Percentiles rank a stretch among this genome's conserved stretches.
These are phyloP conservation scores for Mola mola DNA, from an alignment of 2,113 vertebrate species.

Conservation along the genomic window DNA sequence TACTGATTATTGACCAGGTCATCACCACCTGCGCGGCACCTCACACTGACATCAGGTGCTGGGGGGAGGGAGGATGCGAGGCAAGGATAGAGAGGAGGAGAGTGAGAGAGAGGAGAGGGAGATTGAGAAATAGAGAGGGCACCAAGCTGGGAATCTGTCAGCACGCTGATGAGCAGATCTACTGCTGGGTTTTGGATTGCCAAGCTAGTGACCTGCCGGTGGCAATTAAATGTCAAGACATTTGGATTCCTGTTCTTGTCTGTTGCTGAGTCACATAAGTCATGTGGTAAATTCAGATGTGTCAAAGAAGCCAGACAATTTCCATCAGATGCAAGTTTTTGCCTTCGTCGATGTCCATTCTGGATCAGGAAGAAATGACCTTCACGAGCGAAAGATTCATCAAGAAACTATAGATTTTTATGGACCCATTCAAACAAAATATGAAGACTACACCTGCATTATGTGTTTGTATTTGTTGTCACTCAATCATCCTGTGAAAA, in stretches of 20 bases:
- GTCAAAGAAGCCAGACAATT: conserved; percentile 54
- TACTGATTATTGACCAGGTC: conserved; percentile 77
- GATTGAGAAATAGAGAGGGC: conserved; percentile 29
- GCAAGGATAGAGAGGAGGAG: conserved; percentile 28
- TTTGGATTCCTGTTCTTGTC: conserved; percentile 76
- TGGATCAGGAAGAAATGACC: conserved; percentile 14
- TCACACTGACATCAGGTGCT: conserved; percentile 66
- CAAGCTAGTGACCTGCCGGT: conserved; percentile 74
- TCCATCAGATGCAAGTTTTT: conserved; percentile 6
- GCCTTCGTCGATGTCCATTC: too few species aligned
- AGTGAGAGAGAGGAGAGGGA: conserved; percentile 22
- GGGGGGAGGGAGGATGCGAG: conserved; percentile 29
- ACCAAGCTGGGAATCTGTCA: conserved; percentile 68
- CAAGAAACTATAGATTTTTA: too few species aligned
- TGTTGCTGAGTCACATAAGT: conserved; percentile 71
- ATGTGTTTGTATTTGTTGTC: too few species aligned
- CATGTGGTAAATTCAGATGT: conserved; percentile 63
- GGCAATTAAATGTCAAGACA: conserved; percentile 81
- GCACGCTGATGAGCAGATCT: conserved; percentile 69
- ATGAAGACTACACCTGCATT: too few species aligned
- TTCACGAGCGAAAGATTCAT: conserved; percentile 5
- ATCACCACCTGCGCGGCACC: conserved; percentile 62
- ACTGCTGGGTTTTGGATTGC: conserved; percentile 71
- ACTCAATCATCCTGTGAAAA: too few species aligned
- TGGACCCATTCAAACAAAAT: too few species aligned